Percentiles rank a stretch among this genome's conserved stretches.
Conservation (phyloP, 1,140 invertebrate species). For the Hylaeus anthracinus region DNA sequence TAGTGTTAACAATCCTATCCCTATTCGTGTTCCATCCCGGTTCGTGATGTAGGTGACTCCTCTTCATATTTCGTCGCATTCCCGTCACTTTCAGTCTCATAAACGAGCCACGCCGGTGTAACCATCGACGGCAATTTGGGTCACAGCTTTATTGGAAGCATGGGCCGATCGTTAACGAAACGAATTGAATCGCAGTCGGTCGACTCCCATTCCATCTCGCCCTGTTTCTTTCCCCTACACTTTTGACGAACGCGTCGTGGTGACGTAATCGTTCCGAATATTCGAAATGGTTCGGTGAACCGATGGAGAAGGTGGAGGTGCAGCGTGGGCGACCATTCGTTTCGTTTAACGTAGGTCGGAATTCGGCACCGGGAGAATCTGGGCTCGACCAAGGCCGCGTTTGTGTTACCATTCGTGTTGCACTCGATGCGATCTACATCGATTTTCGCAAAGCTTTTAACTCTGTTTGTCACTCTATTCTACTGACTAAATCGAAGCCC, state of each 20-base stretch:
- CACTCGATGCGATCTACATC: too few relatives aligned
- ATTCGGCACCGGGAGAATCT: too few relatives aligned
- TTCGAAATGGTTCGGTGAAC: constrained; percentile 47
- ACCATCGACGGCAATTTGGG: constrained; percentile 68
- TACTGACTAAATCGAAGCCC: too few relatives aligned
- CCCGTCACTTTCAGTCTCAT: too few relatives aligned
- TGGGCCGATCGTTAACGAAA: constrained; percentile 50
- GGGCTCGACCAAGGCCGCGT: too few relatives aligned
- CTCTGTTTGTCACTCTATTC: too few relatives aligned
- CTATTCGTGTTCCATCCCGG: neutral
- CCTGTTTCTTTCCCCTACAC: neutral
- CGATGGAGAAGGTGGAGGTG: constrained; percentile 28
- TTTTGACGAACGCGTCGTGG: constrained; percentile 22
- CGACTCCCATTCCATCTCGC: neutral
- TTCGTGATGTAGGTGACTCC: constrained; percentile 2
- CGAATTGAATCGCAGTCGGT: constrained; percentile 14
- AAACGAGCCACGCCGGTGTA: constrained; percentile 59
- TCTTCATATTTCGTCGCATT: too few relatives aligned
- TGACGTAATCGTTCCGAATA: constrained; percentile 29
- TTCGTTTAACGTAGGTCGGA: constrained; percentile 41
- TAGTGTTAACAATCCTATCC: too few relatives aligned
- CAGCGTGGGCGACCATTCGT: constrained; percentile 50
- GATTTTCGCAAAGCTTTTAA: too few relatives aligned
- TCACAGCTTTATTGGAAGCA: constrained; percentile 69
- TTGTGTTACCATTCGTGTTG: too few relatives aligned